Percentiles rank a stretch among this genome's conserved stretches.
Conservation (phyloP, 2,888 invertebrate genomes). For the Pheosia tremula region DNA sequence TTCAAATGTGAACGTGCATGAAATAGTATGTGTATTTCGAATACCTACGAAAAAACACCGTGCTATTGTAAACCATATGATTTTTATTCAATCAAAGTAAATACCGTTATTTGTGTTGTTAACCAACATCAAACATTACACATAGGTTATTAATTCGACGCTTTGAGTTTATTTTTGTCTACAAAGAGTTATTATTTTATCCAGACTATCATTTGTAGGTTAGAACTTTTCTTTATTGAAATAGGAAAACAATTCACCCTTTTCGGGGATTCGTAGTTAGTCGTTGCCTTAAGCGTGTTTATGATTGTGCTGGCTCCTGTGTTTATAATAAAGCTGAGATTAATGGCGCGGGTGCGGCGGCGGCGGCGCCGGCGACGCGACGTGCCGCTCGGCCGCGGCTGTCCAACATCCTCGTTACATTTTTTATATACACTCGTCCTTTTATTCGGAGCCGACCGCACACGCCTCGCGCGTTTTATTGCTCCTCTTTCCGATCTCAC, state of each 20-base stretch:
- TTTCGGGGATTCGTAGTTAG: conserved; percentile 10
- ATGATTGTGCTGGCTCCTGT: conserved; percentile 72
- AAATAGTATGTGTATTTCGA: background rate
- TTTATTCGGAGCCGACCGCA: conserved; percentile 69
- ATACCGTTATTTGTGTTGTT: too few relatives aligned
- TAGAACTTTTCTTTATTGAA: too few relatives aligned
- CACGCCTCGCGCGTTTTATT: conserved; percentile 67
- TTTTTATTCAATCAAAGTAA: too few relatives aligned
- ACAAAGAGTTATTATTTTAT: too few relatives aligned
- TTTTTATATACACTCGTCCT: conserved; percentile 66
- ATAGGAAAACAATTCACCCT: background rate
- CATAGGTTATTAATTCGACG: too few relatives aligned
- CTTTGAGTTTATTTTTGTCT: too few relatives aligned
- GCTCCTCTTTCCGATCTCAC: conserved; percentile 61
- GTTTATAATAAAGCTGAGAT: conserved; percentile 80
- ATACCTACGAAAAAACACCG: background rate
- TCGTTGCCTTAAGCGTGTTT: conserved; percentile 65
- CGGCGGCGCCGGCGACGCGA: conserved; percentile 18
- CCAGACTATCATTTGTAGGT: too few relatives aligned
- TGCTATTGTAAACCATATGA: too few relatives aligned
- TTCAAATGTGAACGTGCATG: conserved; percentile 29
- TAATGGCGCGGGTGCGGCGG: conserved; percentile 63
- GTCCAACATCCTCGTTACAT: conserved; percentile 67
- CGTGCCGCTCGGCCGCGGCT: conserved; percentile 29
- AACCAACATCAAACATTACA: too few relatives aligned